Percentiles rank a stretch among this genome's conserved stretches.
These are phyloP conservation scores for Thereva unica DNA, from an alignment of 2,888 invertebrate species.

Conservation along the genomic window DNA sequence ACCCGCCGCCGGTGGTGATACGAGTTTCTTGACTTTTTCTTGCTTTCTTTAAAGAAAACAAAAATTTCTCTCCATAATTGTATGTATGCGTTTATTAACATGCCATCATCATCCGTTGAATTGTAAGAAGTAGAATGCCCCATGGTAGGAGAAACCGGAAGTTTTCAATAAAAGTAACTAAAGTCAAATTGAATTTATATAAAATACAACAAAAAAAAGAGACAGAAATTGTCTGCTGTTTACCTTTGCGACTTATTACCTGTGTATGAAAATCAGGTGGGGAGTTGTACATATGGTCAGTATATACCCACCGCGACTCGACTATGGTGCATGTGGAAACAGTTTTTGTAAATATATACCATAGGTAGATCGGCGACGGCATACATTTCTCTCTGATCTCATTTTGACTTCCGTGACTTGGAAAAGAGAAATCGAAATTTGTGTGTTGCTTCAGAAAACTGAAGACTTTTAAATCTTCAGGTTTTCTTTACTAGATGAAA, in stretches of 20 bases:
- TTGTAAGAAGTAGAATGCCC: not conserved
- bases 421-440: constrained; percentile 36
- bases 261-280: not conserved
- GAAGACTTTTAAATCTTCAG: not conserved
- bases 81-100: not conserved
- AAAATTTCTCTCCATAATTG: not conserved
- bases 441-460: constrained; percentile 13
- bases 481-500: not conserved
- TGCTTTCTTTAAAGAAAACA: too few relatives aligned
- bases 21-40: too few relatives aligned
- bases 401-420: constrained; percentile 37
- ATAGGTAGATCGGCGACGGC: not conserved
- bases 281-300: too few relatives aligned
- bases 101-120: not conserved
- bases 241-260: constrained; percentile 1
- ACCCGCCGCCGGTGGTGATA: not conserved
- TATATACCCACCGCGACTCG: too few relatives aligned
- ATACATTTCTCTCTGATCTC: constrained; percentile 26
- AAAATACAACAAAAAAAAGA: constrained; percentile 3
- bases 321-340: too few relatives aligned
- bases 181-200: constrained; percentile 20
- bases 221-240: not conserved
- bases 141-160: constrained; percentile 13
- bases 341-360: too few relatives aligned
- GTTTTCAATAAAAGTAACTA: constrained; percentile 21